Base-by-base conservation (phyloP, 2,888 invertebrate genomes). In the Tachina fera region DNA sequence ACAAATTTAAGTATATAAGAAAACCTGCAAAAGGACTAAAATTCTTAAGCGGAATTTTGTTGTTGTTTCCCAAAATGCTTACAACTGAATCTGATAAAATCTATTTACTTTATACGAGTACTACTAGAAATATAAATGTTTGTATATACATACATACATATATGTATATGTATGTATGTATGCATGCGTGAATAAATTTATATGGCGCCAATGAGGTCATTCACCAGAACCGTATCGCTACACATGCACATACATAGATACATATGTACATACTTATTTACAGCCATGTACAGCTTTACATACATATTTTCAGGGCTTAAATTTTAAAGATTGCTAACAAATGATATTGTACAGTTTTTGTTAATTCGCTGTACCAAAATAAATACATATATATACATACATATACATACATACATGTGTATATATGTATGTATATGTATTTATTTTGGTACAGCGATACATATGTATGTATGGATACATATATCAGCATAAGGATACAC, bases 131-230 rank as follows among this genome's bases (percentile, higher is more conserved):
- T 8, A 9, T 45, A 9, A 65, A 22, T 65, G 22, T 8, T 10
- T 45, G 11, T 1, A n/a, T n/a, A n/a, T n/a, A n/a, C n/a, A n/a
- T n/a, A n/a, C n/a, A n/a, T n/a, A 22, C 9, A 9, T 9, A 31
- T 4, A 22, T 39, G 9, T 51, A 2, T 41, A 9, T n/a, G 13
- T 61, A 13, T 49, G 51, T 56, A 43, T 4, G 3, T 14, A 63
- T 51, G 41, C 53, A 56, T 61, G 68, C 41, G 16, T 22, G 10
- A 9, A 51, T 49, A 31, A 45, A 56, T 81, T 70, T 79, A 75
- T 79, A 82, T 86, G 85, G 85, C 85, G 85, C 85, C 85, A 82
- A 86, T 60, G 51, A 76, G 75, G 75, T 53, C 78, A 86, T 82
- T 86, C 71, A 75, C 82, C 70, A 72, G 61, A 68, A 78, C 80